phyloP scores from a whole-genome alignment of 2,888 invertebrate genomes.

The Molorchus minor region DNA sequence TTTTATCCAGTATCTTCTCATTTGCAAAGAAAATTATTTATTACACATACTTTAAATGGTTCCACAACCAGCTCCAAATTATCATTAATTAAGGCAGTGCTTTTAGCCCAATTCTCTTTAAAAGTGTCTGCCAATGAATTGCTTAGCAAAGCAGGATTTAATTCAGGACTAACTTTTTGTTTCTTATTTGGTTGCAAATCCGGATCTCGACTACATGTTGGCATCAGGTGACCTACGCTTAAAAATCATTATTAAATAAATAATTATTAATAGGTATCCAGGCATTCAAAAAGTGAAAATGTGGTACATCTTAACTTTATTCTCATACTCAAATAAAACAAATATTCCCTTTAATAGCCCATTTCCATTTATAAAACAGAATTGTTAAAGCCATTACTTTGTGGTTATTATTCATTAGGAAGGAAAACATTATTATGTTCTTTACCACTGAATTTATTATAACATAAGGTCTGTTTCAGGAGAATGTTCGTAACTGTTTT shows the following conservation, averaged over 20 bases:
- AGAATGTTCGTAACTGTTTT: no score
- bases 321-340: neutral
- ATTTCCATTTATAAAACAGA: neutral
- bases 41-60: conserved; percentile 74
- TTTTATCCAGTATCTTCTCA: conserved; percentile 67
- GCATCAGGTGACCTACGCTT: conserved; percentile 54
- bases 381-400: neutral
- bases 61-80: conserved; percentile 67
- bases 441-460: no score
- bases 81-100: conserved; percentile 58
- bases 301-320: neutral
- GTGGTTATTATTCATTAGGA: neutral
- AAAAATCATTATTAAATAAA: conserved; percentile 27
- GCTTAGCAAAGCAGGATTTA: conserved; percentile 36
- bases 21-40: conserved; percentile 72
- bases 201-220: conserved; percentile 50
- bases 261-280: conserved; percentile 1
- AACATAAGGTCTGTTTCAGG: no score
- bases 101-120: conserved; percentile 63
- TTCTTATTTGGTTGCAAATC: conserved; percentile 46
- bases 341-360: neutral
- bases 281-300: no score
- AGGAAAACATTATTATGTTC: neutral
- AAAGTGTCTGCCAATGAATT: conserved; percentile 45
- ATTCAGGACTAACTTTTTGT: conserved; percentile 46